These are phyloP conservation scores for Girardinus metallicus DNA, from an alignment of 2,797 vertebrate species.

Conservation along the genomic window DNA sequence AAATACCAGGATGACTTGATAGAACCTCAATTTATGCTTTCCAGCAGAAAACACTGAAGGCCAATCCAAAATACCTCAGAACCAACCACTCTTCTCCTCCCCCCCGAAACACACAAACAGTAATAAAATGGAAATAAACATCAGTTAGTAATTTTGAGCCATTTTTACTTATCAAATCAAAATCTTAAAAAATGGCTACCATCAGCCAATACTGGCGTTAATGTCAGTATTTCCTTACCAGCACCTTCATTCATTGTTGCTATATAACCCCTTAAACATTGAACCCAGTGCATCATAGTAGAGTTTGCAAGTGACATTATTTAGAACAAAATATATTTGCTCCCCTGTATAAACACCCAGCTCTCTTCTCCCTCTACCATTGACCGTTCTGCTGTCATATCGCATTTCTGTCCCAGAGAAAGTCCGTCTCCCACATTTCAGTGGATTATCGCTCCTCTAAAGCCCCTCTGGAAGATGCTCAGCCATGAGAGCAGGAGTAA, in stretches of 20 bases:
- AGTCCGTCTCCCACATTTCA: slow-evolving; percentile 58
- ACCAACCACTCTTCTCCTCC: no score
- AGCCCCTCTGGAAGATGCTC: slow-evolving; percentile 54
- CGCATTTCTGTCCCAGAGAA: slow-evolving; percentile 53
- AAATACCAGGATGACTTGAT: neutral
- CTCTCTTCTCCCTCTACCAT: slow-evolving; percentile 35
- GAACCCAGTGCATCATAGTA: neutral
- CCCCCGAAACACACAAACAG: neutral
- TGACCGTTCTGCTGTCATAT: slow-evolving; percentile 58
- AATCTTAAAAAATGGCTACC: neutral
- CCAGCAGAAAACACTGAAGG: neutral
- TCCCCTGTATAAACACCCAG: slow-evolving; percentile 30
- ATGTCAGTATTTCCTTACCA: neutral
- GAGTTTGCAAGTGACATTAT: slow-evolving; percentile 29
- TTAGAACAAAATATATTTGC: slow-evolving; percentile 3
- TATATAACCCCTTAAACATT: neutral
- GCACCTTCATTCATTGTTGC: neutral
- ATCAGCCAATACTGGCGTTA: neutral
- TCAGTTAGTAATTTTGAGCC: neutral
- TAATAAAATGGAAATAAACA: neutral
- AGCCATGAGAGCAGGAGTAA: slow-evolving; percentile 53
- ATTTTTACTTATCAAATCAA: neutral
- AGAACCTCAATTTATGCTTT: neutral
- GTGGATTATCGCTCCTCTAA: slow-evolving; percentile 50
- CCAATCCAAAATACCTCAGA: neutral